Evolutionary conservation across 2,888 invertebrate species (phyloP), one percentile per base, ranked within the genome.

Genomic region (Andrena chrysosceles): DNA sequence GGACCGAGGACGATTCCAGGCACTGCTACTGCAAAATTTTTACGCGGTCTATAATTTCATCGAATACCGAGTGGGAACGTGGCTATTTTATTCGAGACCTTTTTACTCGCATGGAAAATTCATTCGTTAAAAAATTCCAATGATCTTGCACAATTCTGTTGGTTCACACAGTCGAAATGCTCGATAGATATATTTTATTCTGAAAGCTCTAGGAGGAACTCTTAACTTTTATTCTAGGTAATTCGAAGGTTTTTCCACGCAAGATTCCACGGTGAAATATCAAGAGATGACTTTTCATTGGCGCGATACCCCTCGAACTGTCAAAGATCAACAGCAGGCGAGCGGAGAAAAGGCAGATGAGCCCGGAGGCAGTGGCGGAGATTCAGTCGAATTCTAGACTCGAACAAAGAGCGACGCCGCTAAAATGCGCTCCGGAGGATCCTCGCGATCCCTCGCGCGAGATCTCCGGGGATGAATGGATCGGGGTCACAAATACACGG

Each of bases 401-500:
- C 67, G 83, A 77, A 81, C 80, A 85, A 83, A 83, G 74, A 52
- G 52, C 16, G 60, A 48, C 70, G 66, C 52, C 20, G 66, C 33
- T 80, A 31, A 77, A 76, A 85, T 73, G 66, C 75, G 76, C 29
- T 42, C 29, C 42, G 20, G 2, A 31, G 52, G 63, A 68, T 49
- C 33, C 66, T 48, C 68, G 33, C 54, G 77, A 56, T 63, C n/a
- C 48, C 56, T 59, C 49, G 74, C 87, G 85, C 83, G 87, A 85
- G 85, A 87, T 85, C 81, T 72, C 56, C 70, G 64, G 80, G 73
- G 83, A 87, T 91, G 90, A 91, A 91, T 91, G 89, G 87, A 91
- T 91, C 89, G 90, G 78, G 91, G 91, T 91, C 91, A 91, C 77
- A 66, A 75, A 87, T 90, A 84, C 75, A 86, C 83, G 83, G 75